Conservation (phyloP, 1,140 invertebrate genomes). For the Pemphigus obesinymphae region DNA sequence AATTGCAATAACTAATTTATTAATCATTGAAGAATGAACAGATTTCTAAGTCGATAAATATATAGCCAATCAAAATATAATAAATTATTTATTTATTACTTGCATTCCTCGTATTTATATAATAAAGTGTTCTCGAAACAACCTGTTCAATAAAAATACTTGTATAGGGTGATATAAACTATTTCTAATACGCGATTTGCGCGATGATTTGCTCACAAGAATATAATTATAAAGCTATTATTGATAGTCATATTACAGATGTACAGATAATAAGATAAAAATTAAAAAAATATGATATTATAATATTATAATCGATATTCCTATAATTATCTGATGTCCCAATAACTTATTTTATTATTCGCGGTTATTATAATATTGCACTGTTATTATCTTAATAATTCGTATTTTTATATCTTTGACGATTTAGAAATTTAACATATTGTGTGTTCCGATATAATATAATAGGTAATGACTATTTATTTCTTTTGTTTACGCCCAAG, state of each 20-base stretch:
- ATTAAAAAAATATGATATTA: no score
- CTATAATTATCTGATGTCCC: background rate
- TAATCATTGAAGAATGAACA: background rate
- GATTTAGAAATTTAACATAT: conserved; percentile 13
- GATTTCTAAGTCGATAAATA: conserved; percentile 5
- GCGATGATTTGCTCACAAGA: background rate
- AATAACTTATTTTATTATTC: background rate
- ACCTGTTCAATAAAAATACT: no score
- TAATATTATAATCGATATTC: no score
- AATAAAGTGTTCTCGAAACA: background rate
- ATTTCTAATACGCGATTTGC: no score
- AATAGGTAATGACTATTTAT: background rate
- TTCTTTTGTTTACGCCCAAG: background rate
- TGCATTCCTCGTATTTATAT: background rate
- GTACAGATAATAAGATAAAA: background rate
- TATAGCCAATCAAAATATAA: background rate
- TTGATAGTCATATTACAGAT: background rate
- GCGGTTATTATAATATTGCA: background rate
- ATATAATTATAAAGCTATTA: background rate
- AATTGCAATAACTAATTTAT: conserved; percentile 9
- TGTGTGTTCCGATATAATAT: background rate
- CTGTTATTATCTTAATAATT: background rate
- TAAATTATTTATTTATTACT: background rate
- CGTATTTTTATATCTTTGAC: background rate
- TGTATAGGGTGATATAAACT: no score